These are phyloP conservation scores for Rhea americana DNA, from an alignment of 2,113 vertebrate genomes.

Conservation along the genomic window DNA sequence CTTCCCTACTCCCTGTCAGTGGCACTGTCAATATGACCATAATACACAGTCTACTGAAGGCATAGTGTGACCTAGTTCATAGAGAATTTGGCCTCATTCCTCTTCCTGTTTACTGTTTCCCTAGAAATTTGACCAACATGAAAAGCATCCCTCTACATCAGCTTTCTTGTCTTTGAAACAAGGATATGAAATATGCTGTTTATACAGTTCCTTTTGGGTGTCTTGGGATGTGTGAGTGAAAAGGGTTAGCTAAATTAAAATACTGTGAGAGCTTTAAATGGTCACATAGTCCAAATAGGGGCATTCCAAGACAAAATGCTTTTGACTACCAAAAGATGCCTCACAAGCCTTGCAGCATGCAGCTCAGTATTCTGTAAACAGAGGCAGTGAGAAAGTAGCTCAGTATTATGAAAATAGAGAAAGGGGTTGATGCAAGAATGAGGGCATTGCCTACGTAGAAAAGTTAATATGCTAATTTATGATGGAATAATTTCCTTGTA, in stretches of 20 bases:
- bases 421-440: background rate
- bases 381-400: background rate
- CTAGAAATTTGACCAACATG: background rate
- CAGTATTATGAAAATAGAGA: background rate
- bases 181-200: background rate
- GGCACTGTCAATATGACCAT: background rate
- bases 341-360: background rate
- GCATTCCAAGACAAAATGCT: background rate
- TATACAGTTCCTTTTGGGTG: background rate
- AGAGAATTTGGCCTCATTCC: conserved; percentile 49
- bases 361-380: background rate
- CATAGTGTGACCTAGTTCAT: conserved; percentile 19
- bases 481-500: background rate
- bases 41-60: background rate
- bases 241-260: background rate
- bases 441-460: background rate
- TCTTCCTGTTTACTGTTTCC: conserved; percentile 45
- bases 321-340: background rate
- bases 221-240: background rate
- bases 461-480: background rate
- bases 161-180: background rate
- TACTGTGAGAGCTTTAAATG: background rate
- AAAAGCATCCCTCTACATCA: background rate
- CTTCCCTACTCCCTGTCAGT: background rate
- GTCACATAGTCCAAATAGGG: background rate